phyloP scores from a whole-genome alignment of 1,140 invertebrate species.

The Acromyrmex heyeri region DNA sequence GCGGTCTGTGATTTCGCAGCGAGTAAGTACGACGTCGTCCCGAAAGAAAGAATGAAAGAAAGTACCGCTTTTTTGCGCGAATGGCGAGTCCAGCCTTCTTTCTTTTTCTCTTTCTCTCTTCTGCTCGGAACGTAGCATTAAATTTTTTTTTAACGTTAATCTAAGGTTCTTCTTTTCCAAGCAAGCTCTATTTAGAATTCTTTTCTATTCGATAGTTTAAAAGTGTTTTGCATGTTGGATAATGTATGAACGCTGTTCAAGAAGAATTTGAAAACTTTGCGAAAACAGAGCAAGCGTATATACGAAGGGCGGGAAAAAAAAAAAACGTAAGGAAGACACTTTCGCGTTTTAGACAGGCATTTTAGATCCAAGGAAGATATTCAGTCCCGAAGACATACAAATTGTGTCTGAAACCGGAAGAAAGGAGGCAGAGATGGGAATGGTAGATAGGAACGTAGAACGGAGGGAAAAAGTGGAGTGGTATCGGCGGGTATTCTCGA shows the following conservation, averaged over 20 bases:
- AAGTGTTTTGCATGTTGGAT: neutral
- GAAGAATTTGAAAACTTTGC: conserved; percentile 21
- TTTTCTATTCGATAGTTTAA: neutral
- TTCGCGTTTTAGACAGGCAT: conserved; percentile 51
- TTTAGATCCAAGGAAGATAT: conserved; percentile 50
- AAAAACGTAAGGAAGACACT: conserved; percentile 23
- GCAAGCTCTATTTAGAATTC: neutral
- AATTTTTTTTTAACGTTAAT: conserved; percentile 49
- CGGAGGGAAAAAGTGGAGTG: conserved; percentile 65
- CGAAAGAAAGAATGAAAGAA: conserved; percentile 54
- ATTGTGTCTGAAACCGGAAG: conserved; percentile 73
- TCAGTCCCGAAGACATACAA: conserved; percentile 72
- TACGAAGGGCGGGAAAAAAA: neutral
- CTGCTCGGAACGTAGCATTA: neutral
- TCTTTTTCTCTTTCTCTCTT: neutral
- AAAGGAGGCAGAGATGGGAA: conserved; percentile 2
- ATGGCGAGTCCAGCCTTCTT: conserved; percentile 13
- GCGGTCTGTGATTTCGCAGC: conserved; percentile 67
- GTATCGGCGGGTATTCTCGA: conserved; percentile 72
- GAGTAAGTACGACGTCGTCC: conserved; percentile 63
- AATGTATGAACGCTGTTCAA: neutral
- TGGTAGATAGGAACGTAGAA: conserved; percentile 24
- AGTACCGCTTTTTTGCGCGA: conserved; percentile 51
- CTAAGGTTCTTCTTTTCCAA: conserved; percentile 18
- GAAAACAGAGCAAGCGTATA: neutral